Percentiles rank a stretch among this genome's conserved stretches.
phyloP scores from a whole-genome alignment of 1,140 invertebrate species.

The Bombus impatiens region DNA sequence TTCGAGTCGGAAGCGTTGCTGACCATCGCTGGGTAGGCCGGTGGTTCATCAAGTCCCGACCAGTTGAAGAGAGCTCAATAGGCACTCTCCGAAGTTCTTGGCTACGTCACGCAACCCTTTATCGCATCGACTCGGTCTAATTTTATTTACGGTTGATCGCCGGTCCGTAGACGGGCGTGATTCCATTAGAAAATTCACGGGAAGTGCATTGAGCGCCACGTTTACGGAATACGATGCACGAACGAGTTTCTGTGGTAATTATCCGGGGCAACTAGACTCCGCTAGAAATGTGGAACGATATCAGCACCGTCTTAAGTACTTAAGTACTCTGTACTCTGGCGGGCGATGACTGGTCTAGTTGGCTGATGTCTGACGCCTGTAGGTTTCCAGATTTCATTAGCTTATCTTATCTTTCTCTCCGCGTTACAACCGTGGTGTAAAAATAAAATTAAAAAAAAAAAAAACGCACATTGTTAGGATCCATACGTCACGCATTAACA shows the following conservation, averaged over 20 bases:
- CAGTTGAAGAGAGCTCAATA: slow-evolving; percentile 67
- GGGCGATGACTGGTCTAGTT: background rate
- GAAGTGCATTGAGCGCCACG: background rate
- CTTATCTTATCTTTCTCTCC: background rate
- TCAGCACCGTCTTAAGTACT: background rate
- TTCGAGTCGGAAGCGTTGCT: slow-evolving; percentile 64
- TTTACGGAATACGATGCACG: background rate
- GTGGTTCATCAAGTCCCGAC: slow-evolving; percentile 67
- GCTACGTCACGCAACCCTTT: slow-evolving; percentile 66
- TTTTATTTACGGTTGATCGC: slow-evolving; percentile 64
- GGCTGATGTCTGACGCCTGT: background rate
- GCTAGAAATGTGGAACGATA: background rate
- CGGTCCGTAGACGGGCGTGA: slow-evolving; percentile 11
- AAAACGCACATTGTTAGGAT: background rate
- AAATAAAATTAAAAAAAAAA: background rate
- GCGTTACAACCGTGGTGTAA: no score
- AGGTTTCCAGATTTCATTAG: background rate
- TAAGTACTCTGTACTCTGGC: background rate
- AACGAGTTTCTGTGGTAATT: slow-evolving; percentile 7
- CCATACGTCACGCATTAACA: background rate
- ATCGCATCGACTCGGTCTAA: slow-evolving; percentile 61
- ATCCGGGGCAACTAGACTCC: background rate
- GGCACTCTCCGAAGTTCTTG: slow-evolving; percentile 43
- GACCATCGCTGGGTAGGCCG: slow-evolving; percentile 57
- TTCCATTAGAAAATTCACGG: slow-evolving; percentile 48